Base-by-base conservation (phyloP, 2,888 invertebrate genomes). In the Phoenoteleia sp. region DNA sequence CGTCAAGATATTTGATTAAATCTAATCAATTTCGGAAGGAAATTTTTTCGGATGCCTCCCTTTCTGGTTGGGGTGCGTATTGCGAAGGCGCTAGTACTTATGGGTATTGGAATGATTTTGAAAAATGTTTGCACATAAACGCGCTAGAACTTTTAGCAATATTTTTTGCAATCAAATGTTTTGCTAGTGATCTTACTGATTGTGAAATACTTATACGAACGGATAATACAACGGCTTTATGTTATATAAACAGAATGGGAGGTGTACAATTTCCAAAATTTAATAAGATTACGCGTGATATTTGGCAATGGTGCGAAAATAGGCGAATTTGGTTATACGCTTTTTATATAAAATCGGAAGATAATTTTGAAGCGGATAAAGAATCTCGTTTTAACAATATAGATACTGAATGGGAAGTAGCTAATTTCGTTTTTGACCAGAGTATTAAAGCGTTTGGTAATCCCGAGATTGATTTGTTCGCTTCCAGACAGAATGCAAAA, bases 261-360 rank as follows among this genome's bases (percentile, higher is more conserved):
- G 85, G 88, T n/a, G 69, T 79, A 13, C 81, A 87, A 75, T 90
- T 81, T 81, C 58, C 69, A 1, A 52, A 87, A 3, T 67, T 91
- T 39, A 83, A 86, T 45, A 42, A 76, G 29, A 52, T 85, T 5
- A 60, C 77, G 19, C 23, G 58, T 36, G 19, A 83, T 17, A 77
- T 85, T 9, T 86, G 83, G 84, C 27, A 77, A 25, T 87, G 83
- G 80, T 87, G 85, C 15, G 67, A 83, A 54, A 33, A 42, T 17
- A 64, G 81, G 36, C 74, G 75, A 4, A 75, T 85, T 17, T 86
- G 82, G 86, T 6, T 86, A 13, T 81, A 66, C 21, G 84, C 76
- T 3, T 81, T 81, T 13, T 82, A 85, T 62, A 85, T 87, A 1
- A 15, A 67, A 0, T 82, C 87, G 0, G 13, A 29, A 39, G 74